Evolutionary conservation across 2,888 invertebrate species (phyloP), one percentile per base, ranked within the genome.

Genomic region (Cecidostiba fungosa): DNA sequence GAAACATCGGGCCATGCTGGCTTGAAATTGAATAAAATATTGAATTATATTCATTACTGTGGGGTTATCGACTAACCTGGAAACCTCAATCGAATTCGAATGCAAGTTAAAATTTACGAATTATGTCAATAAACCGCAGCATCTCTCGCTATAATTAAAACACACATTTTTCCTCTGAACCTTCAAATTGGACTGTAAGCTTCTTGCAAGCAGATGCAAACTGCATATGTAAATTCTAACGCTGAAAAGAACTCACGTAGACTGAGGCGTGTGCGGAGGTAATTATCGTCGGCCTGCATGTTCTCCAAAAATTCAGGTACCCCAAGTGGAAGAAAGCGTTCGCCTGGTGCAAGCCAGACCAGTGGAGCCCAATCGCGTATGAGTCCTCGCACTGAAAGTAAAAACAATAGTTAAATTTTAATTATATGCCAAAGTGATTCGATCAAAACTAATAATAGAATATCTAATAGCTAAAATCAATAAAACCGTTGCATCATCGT

Each of bases 311-410:
- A 96, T 87, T 95, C 94, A 74, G 95, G 94, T 1, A 96, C 95
- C 81, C 94, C 94, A 82, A 95, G 93, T 0, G 96, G 96, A 92
- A 95, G 93, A 91, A 95, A 96, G 91, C 94, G 94, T 92, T 96
- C 96, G 83, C 95, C 94, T 0, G 96, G 96, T 78, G 96, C 95
- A 77, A 96, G 93, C 95, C 96, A 96, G 36, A 96, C 94, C 74
- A 96, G 89, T 5, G 96, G 96, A 0, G 96, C 95, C 96, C 96
- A 96, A 92, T 94, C 94, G 85, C 92, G 94, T 72, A 95, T 94
- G 86, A 95, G 91, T 78, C 92, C 92, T 86, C 85, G 89, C 54
- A 91, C 92, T 92, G 88, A 12, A 87, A 86, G 36, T 26, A 59
- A n/a, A n/a, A n/a, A n/a, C n/a, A n/a, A n/a, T n/a, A n/a, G n/a